Base-by-base conservation (phyloP, 2,113 vertebrate genomes). In the Tylochromis polylepis region DNA sequence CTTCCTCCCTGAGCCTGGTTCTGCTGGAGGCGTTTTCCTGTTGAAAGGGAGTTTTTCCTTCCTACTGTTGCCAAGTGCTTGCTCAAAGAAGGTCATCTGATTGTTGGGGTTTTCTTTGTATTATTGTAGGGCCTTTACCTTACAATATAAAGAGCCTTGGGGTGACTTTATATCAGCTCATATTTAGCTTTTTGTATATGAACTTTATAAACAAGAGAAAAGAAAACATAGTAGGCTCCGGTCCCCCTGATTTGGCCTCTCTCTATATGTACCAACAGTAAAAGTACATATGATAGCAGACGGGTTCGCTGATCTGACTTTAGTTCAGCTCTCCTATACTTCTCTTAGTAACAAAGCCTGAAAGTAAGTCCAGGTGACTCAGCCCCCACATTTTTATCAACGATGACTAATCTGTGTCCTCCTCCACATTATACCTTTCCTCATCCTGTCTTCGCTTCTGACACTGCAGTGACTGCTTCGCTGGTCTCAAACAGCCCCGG, bases 391-490 rank as follows among this genome's bases (percentile, higher is more conserved):
- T 79, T 86, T 90, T 91, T 43, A 84, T 56, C 87, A 86, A 20
- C 22, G 90, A 94, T 94, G 93, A 93, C 84, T 93, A 89, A 93
- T 82, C 58, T 2, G 53, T 15, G 20, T 75, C 91, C 90, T 85
- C 93, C 92, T 94, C 85, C 83, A 43, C 91, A 87, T 22, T 78
- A 75, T 59, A 82, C 58, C 81, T 83, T 79, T 56, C 72, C 86
- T 86, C 87, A 57, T 9, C 11, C 72, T 5, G 72, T 77, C 72
- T 77, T 53, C 22, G 34, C 51, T 31, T 31, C 81, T 1, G 65
- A 79, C 81, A 11, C 65, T 49, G 65, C 83, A 51, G 87, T 46
- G 15, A 15, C 72, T 22, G 67, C 51, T 18, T 83, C 12, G 5
- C 67, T 55, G 89, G 81, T 82, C 87, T 87, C 57, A 79, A 58